Conservation (phyloP, 2,888 invertebrate species). For the Leptinotarsa haldemani region DNA sequence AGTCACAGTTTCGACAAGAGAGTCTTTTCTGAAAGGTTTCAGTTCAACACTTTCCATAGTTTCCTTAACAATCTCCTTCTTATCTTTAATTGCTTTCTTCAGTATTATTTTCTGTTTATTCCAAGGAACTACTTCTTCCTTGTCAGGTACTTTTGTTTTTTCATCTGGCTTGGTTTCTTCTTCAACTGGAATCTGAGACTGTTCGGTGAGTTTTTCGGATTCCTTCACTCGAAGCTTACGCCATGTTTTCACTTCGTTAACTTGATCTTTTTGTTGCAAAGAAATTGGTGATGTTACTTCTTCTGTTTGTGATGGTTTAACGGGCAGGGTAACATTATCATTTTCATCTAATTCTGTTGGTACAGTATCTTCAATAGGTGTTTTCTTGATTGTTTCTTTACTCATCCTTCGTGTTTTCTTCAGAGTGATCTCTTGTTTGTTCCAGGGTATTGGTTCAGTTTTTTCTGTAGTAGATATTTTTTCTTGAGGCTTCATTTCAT, state of each 20-base stretch:
- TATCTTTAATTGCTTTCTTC: conserved; percentile 63
- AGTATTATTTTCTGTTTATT: conserved; percentile 73
- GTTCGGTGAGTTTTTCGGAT: conserved; percentile 29
- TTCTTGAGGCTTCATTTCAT: conserved; percentile 55
- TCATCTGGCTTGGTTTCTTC: conserved; percentile 19
- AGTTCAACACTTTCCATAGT: conserved; percentile 47
- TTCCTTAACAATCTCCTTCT: conserved; percentile 60
- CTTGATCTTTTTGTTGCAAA: conserved; percentile 23
- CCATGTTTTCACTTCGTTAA: conserved; percentile 54
- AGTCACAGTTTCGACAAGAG: conserved; percentile 1
- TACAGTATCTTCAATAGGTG: conserved; percentile 56
- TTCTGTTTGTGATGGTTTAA: conserved; percentile 46
- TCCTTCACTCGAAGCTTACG: conserved; percentile 41
- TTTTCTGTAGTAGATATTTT: conserved; percentile 6
- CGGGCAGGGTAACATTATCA: conserved; percentile 45
- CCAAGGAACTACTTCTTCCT: conserved; percentile 67
- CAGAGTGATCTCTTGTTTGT: conserved; percentile 57
- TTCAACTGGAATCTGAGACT: conserved; percentile 23
- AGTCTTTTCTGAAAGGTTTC: conserved; percentile 42
- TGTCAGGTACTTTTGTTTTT: conserved; percentile 50
- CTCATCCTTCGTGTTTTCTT: conserved; percentile 57
- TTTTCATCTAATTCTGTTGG: conserved; percentile 65
- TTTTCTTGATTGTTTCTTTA: conserved; percentile 60
- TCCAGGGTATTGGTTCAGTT: conserved; percentile 66
- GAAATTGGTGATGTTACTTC: conserved; percentile 52